A percentile compares a stretch with the other conserved stretches of the same genome.
Evolutionary conservation across 2,888 invertebrate species (phyloP).

Genomic region (Unio pictorum): DNA sequence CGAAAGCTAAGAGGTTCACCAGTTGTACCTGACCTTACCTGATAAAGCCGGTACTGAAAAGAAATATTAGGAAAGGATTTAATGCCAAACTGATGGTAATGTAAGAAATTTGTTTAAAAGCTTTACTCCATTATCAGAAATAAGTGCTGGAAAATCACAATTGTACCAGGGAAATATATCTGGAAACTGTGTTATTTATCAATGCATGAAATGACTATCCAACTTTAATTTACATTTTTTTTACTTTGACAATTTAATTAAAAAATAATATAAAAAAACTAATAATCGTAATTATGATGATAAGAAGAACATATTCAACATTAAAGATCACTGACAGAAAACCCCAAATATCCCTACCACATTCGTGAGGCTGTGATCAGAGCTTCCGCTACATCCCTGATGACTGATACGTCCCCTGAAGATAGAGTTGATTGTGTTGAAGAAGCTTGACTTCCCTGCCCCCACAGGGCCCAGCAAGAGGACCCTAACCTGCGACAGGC

Average conservation of each 20-base stretch:
- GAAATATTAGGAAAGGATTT: neutral
- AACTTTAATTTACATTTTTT: too few relatives aligned
- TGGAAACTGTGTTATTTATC: too few relatives aligned
- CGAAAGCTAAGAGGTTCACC: slow-evolving; percentile 27
- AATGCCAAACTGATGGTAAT: neutral
- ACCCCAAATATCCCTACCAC: slow-evolving; percentile 7
- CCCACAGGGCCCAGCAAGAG: slow-evolving; percentile 29
- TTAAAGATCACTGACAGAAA: too few relatives aligned
- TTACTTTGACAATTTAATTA: too few relatives aligned
- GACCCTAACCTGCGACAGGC: slow-evolving; percentile 21
- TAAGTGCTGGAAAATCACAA: too few relatives aligned
- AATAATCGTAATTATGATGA: too few relatives aligned
- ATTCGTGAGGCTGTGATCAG: slow-evolving; percentile 35
- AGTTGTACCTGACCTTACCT: slow-evolving; percentile 12
- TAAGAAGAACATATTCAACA: too few relatives aligned
- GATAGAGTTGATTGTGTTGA: slow-evolving; percentile 37
- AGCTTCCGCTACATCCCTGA: slow-evolving; percentile 34
- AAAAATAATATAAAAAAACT: too few relatives aligned
- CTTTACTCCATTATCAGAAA: too few relatives aligned
- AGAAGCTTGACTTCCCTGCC: slow-evolving; percentile 31
- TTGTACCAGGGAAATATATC: too few relatives aligned
- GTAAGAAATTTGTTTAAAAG: too few relatives aligned
- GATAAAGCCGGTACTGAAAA: slow-evolving; percentile 21
- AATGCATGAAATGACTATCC: too few relatives aligned
- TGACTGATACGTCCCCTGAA: slow-evolving; percentile 32